Conservation (phyloP, 2,888 invertebrate species). For the Macropis europaea region DNA sequence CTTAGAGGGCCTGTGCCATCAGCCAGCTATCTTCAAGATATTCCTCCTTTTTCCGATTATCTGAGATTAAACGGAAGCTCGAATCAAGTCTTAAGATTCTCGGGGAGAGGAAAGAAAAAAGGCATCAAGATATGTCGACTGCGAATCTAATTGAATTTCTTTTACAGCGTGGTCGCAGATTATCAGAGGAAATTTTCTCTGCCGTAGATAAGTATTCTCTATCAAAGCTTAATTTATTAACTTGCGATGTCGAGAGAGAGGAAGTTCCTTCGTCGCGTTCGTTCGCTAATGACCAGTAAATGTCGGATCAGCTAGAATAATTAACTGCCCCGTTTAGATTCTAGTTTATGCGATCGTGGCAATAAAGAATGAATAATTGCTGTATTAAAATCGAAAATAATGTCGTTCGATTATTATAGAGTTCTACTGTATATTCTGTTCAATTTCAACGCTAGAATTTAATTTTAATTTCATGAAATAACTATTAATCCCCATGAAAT, state of each 20-base stretch:
- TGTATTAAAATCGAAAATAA: neutral
- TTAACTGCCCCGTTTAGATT: slow-evolving; percentile 17
- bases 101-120: slow-evolving; percentile 1
- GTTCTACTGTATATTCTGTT: no score
- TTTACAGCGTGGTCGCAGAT: slow-evolving; percentile 1
- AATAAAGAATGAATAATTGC: neutral
- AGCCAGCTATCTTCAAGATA: slow-evolving; percentile 40
- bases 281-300: slow-evolving; percentile 29
- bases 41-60: slow-evolving; percentile 43
- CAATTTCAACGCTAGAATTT: no score
- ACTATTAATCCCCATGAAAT: no score
- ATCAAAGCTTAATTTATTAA: slow-evolving; percentile 38
- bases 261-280: slow-evolving; percentile 7
- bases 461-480: no score
- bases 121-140: slow-evolving; percentile 32
- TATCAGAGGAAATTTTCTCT: slow-evolving; percentile 22
- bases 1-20: slow-evolving; percentile 26
- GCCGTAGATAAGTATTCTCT: slow-evolving; percentile 31
- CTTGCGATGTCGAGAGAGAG: neutral
- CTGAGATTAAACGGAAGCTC: slow-evolving; percentile 47
- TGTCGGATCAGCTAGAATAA: slow-evolving; percentile 27
- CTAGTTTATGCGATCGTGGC: neutral
- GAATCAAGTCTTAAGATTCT: slow-evolving; percentile 20
- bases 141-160: slow-evolving; percentile 53
- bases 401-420: no score